These are phyloP conservation scores for Cariama cristata DNA, from an alignment of 2,113 vertebrate species.

Conservation along the genomic window DNA sequence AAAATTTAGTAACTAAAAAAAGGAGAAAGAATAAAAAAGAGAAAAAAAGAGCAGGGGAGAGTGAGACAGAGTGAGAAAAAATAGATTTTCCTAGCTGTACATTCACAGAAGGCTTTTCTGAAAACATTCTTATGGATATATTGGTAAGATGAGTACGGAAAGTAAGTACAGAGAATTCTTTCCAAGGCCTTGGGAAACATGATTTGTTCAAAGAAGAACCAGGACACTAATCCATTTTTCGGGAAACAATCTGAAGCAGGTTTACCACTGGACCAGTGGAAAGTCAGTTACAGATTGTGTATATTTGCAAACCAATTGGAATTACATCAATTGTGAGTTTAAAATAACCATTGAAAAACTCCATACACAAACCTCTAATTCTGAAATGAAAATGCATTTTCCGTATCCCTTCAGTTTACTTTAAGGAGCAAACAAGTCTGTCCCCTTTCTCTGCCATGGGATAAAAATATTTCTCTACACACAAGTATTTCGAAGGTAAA, in stretches of 20 bases:
- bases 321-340: not conserved
- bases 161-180: not conserved
- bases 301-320: not conserved
- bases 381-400: not conserved
- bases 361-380: not conserved
- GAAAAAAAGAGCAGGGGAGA: not conserved
- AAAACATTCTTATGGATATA: not conserved
- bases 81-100: not conserved
- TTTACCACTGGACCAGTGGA: not conserved
- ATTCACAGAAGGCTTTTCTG: not conserved
- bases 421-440: not conserved
- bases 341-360: not conserved
- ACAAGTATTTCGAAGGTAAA: not conserved
- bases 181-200: not conserved
- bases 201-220: not conserved
- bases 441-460: not conserved
- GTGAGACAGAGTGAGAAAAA: not conserved
- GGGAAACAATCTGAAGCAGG: not conserved
- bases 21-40: accelerated
- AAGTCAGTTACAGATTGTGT: not conserved
- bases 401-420: not conserved
- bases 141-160: not conserved
- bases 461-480: not conserved
- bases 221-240: not conserved
- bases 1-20: not conserved